A percentile compares a stretch with the other conserved stretches of the same genome.
These are phyloP conservation scores for Uloborus plumipes DNA, from an alignment of 2,888 invertebrate genomes.

Conservation along the genomic window DNA sequence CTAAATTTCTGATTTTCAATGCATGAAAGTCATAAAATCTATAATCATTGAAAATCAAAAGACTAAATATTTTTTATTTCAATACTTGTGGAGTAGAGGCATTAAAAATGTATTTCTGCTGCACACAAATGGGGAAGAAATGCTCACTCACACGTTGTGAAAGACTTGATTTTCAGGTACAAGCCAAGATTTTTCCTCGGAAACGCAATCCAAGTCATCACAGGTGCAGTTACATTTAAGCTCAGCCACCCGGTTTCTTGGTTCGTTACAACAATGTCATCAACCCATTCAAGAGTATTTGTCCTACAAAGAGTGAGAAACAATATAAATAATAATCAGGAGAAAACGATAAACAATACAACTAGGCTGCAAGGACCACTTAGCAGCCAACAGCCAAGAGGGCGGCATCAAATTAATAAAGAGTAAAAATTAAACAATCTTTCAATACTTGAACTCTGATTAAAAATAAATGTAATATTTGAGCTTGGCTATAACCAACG, in stretches of 20 bases:
- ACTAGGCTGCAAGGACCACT: background rate
- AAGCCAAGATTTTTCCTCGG: constrained; percentile 87
- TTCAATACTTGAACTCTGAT: too few species aligned
- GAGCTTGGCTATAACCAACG: too few species aligned
- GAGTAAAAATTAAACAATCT: background rate
- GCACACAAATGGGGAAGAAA: background rate
- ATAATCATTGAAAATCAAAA: too few species aligned
- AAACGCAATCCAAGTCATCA: constrained; percentile 74
- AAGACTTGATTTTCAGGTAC: constrained; percentile 75
- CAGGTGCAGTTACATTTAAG: constrained; percentile 66
- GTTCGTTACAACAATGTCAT: constrained; percentile 31
- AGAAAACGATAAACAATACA: background rate
- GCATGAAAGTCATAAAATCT: too few species aligned
- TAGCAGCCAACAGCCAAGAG: too few species aligned
- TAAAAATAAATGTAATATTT: too few species aligned
- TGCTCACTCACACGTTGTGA: constrained; percentile 75
- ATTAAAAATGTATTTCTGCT: too few species aligned
- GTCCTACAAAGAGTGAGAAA: constrained; percentile 4
- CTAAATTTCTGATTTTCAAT: too few species aligned
- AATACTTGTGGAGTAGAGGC: too few species aligned
- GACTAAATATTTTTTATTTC: too few species aligned
- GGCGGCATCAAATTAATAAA: too few species aligned
- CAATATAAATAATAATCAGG: background rate
- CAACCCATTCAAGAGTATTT: constrained; percentile 48
- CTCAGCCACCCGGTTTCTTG: constrained; percentile 64